Evolutionary conservation across 2,797 vertebrate species (phyloP).

Genomic region (Phaenicophaeus curvirostris): DNA sequence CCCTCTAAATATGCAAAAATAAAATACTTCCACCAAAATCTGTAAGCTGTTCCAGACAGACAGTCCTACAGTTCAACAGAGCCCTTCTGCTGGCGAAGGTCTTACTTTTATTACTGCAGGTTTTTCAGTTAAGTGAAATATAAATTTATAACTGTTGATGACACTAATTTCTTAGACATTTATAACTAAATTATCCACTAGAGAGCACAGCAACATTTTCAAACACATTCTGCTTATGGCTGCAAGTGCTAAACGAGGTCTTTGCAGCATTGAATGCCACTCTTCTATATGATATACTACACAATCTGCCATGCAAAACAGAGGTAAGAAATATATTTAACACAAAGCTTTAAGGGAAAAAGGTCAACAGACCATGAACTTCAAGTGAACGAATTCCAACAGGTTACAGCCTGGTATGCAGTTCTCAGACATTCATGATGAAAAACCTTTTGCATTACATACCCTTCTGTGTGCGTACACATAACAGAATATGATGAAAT

Average conservation of each 20-base stretch:
- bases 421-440: constrained; percentile 26
- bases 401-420: constrained; percentile 50
- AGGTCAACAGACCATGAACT: constrained; percentile 65
- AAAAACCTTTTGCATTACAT: constrained; percentile 2
- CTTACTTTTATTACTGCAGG: neutral
- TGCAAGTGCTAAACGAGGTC: constrained; percentile 45
- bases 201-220: constrained; percentile 72
- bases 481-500: constrained; percentile 1
- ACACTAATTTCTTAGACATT: constrained; percentile 50
- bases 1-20: neutral
- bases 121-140: constrained; percentile 51
- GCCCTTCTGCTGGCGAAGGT: neutral
- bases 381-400: constrained; percentile 68
- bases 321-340: constrained; percentile 47
- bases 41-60: neutral
- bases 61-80: neutral
- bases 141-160: constrained; percentile 46
- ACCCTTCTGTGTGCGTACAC: neutral
- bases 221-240: constrained; percentile 59
- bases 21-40: neutral
- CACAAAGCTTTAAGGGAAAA: constrained; percentile 27
- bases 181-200: constrained; percentile 73
- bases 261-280: constrained; percentile 34
- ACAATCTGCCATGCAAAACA: constrained; percentile 62
- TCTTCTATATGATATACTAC: constrained; percentile 56